Conservation (phyloP, 2,113 vertebrate genomes). For the Furnarius figulus region DNA sequence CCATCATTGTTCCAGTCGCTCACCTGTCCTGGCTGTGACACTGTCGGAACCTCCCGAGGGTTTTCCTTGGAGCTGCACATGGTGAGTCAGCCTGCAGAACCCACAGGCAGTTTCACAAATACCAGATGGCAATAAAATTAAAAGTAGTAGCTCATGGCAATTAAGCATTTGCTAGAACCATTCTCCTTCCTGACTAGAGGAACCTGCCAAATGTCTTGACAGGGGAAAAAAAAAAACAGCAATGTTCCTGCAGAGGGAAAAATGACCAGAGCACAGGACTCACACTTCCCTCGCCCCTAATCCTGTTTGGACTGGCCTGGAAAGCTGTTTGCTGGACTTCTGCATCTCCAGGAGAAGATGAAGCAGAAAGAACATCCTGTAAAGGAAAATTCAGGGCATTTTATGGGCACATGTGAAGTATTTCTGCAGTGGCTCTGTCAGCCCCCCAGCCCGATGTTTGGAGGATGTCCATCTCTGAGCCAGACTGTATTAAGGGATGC, state of each 20-base stretch:
- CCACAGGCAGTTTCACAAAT: constrained; percentile 22
- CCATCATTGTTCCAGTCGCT: accelerated
- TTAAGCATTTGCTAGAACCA: neutral
- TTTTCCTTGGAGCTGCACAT: neutral
- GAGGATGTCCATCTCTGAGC: neutral
- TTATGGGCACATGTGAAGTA: neutral
- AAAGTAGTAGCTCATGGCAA: constrained; percentile 31
- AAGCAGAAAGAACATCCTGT: neutral
- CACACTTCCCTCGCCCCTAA: neutral
- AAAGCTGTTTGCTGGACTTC: neutral
- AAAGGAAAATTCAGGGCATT: neutral
- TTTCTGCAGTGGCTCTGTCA: neutral
- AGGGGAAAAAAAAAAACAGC: neutral
- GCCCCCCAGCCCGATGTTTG: neutral
- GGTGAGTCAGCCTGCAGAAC: constrained; percentile 25
- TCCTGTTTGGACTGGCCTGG: neutral
- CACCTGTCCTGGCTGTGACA: neutral
- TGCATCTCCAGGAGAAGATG: neutral
- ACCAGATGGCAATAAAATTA: constrained; percentile 59
- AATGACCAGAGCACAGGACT: neutral
- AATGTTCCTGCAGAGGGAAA: neutral
- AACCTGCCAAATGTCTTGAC: neutral
- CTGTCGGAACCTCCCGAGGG: neutral
- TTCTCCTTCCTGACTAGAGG: constrained; percentile 14
- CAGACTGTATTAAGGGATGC: neutral